Base-by-base conservation (phyloP, 2,888 invertebrate genomes). In the Pharmacophagus antenor region DNA sequence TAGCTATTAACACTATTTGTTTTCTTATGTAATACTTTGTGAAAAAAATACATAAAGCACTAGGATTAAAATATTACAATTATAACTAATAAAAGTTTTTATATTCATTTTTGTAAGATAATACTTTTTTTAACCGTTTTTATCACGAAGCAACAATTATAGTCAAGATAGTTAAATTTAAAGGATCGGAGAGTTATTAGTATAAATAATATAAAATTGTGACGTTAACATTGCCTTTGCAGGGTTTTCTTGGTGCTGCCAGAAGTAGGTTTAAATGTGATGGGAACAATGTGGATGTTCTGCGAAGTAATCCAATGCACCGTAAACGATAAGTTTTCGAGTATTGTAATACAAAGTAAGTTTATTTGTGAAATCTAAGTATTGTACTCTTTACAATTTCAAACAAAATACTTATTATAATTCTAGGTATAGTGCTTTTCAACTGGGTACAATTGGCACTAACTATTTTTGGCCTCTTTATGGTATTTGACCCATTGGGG, bases 401-500 rank as follows among this genome's bases (percentile, higher is more conserved):
- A 10, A 8, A 44, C n/a, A 44, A 18, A 18, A 18, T 5, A 0
- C 8, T 5, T 18, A 2, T 18, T 44, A 0, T 44, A n/a, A 48
- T 82, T 83, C 41, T 82, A 93, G 95, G 94, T 63, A 92, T 96
- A 68, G 95, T 96, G 0, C 90, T 96, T 52, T 95, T 95, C 80
- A 95, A 96, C 74, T 97, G 96, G 96, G 93, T 95, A 20, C 92
- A 96, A 54, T 92, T 96, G 57, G 93, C 94, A 1, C 86, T 95
- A 12, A 94, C 95, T 3, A 85, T 96, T 23, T 93, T 96, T 69
- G 95, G 95, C 0, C 88, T 96, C 49, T 94, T 94, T 48, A 88
- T 96, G 81, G 94, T 96, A 50, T 96, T 97, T 79, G 97, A 97
- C 78, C 96, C 96, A 0, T 83, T 96, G 65, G 96, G 96, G 4